Evolutionary conservation across 2,113 vertebrate species (phyloP), one percentile per base, ranked within the genome.

Genomic region (Ranitomeya imitator): DNA sequence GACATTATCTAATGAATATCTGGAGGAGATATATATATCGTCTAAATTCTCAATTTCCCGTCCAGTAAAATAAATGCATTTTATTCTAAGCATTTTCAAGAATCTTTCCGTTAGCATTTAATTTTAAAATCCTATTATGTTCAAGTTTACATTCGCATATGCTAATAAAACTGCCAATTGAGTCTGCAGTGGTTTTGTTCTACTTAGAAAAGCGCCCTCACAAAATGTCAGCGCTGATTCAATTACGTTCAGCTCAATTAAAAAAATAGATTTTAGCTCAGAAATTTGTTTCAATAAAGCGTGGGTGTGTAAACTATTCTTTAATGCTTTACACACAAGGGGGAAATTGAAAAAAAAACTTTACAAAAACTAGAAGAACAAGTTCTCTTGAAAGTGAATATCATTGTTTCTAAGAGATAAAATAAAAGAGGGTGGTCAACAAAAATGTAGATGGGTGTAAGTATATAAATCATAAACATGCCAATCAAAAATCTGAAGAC

Each of bases 161-260:
- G 2, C 31, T 26, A 55, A 54, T 69, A 84, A 84, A 84, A 54
- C 14, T 23, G 82, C 51, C 61, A 15, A 15, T 84, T 6, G 63
- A 26, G 82, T 69, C 23, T 84, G 45, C 63, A 67, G 19, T 15
- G 61, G 60, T 83, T 69, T 54, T 67, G 45, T 67, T 84, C 18
- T 84, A 15, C 52, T 69, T 52, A 71, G 63, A 84, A 55, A 84
- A 69, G 11, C 63, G 26, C 51, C 63, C 52, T 26, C 63, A 71
- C 15, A n/a, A 55, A 84, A 84, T 71, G 82, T 84, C 82, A 71
- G 82, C 11, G n/a, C 82, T 55, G 82, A 84, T 84, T 55, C 65
- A 84, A 84, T 84, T 84, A 71, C 12, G 55, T 54, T 84, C 37
- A 54, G 18, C 67, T 55, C 45, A 84, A 84, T 84, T 84, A 71